A percentile compares a stretch with the other conserved stretches of the same genome.
phyloP scores from a whole-genome alignment of 2,888 invertebrate genomes.

The Lithodes maja region DNA sequence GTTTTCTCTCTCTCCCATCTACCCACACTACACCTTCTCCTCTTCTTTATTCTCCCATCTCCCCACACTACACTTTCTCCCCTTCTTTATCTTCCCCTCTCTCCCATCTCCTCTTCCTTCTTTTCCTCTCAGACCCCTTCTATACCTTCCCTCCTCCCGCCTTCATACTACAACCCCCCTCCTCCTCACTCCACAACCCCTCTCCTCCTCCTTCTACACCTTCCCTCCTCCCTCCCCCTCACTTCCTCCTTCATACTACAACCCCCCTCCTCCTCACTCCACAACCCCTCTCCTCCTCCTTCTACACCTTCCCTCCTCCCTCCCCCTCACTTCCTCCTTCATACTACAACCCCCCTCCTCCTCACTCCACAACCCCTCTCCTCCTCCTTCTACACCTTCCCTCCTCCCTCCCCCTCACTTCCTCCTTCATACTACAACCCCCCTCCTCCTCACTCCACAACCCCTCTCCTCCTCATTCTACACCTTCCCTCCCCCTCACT shows the following conservation, averaged over 20 bases:
- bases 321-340: neutral
- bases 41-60: neutral
- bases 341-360: neutral
- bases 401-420: neutral
- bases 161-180: neutral
- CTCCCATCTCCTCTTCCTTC: neutral
- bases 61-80: neutral
- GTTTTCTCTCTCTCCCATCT: neutral
- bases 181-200: neutral
- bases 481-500: neutral
- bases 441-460: neutral
- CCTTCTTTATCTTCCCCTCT: neutral
- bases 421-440: neutral
- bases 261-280: neutral
- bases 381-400: neutral
- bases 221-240: neutral
- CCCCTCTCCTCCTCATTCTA: neutral
- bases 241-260: neutral
- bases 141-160: neutral
- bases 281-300: neutral
- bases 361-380: neutral
- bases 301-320: slow-evolving; percentile 5
- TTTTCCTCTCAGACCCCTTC: neutral
- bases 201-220: neutral
- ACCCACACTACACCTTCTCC: neutral